These are phyloP conservation scores for Agriopis marginaria DNA, from an alignment of 2,888 invertebrate genomes.

Conservation along the genomic window DNA sequence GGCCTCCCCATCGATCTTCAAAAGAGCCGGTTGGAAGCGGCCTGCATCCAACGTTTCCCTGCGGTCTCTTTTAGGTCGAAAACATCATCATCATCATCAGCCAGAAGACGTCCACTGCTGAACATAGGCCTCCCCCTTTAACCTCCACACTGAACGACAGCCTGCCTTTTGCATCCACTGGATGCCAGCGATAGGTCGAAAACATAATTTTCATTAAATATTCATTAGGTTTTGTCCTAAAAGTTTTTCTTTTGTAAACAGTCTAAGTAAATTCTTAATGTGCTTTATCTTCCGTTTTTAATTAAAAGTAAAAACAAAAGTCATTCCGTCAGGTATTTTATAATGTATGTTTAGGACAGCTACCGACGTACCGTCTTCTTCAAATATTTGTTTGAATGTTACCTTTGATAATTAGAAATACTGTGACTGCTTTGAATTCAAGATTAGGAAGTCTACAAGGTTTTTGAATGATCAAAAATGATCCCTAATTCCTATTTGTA, in stretches of 20 bases:
- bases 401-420: conserved; percentile 33
- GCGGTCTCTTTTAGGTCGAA: no score
- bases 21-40: no score
- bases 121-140: no score
- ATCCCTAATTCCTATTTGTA: no score
- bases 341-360: conserved; percentile 44
- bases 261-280: neutral
- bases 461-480: neutral
- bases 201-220: neutral
- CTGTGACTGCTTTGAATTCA: conserved; percentile 7
- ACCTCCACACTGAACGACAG: no score
- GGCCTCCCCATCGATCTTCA: no score
- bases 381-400: conserved; percentile 40
- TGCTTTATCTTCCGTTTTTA: conserved; percentile 23
- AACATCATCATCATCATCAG: no score
- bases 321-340: conserved; percentile 20
- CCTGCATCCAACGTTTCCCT: no score
- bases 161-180: no score
- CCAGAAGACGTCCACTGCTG: no score
- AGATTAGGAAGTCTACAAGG: conserved; percentile 1
- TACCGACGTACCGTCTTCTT: conserved; percentile 32
- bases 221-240: conserved; percentile 1
- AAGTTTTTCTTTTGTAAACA: conserved; percentile 1
- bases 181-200: no score
- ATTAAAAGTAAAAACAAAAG: conserved; percentile 31